Base-by-base conservation (phyloP, 2,113 vertebrate genomes). In the Nettapus auritus region DNA sequence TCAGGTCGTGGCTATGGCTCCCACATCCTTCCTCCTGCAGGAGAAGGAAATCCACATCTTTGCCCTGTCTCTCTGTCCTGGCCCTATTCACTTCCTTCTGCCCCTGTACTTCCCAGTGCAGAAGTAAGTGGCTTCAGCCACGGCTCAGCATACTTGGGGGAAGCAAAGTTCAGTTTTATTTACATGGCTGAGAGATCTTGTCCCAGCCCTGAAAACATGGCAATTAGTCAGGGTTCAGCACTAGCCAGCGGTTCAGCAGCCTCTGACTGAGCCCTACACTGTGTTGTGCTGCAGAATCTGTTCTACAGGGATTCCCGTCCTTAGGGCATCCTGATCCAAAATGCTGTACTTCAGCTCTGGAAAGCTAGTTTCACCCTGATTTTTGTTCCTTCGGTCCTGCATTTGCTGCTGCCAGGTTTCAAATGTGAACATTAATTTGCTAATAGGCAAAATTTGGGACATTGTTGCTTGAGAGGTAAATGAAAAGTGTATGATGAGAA, bases 341-440 rank as follows among this genome's bases (percentile, higher is more conserved):
- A 66, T 18, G 44, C 26, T 8, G 0, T 28, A 40, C 29, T 25
- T 67, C 25, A 50, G 28, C 34, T 84, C 40, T 74, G 55, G 48
- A 36, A 88, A 48, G 40, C n/a, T 68, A 0, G 0, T 63, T 53
- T 89, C 52, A 78, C 73, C 3, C 4, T 1, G 2, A 1, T 33
- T 52, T 52, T 50, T 34, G 11, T 48, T 53, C 42, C 26, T 87
- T 67, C 63, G 20, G n/a, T 29, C 23, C 10, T 64, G 6, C 25
- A 26, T 16, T 19, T 52, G 23, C 67, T 28, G 5, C 1, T 5
- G 15, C 40, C 10, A 11, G 28, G 57, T 71, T 92, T 23, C 34
- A 84, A 29, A 53, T n/a, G 29, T 31, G 33, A 85, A 8, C 33
- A 3, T 80, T 67, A 23, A 21, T 90, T 90, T 86, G 62, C 53